Evolutionary conservation across 2,113 vertebrate species (phyloP).

Genomic region (Todiramphus chloris): DNA sequence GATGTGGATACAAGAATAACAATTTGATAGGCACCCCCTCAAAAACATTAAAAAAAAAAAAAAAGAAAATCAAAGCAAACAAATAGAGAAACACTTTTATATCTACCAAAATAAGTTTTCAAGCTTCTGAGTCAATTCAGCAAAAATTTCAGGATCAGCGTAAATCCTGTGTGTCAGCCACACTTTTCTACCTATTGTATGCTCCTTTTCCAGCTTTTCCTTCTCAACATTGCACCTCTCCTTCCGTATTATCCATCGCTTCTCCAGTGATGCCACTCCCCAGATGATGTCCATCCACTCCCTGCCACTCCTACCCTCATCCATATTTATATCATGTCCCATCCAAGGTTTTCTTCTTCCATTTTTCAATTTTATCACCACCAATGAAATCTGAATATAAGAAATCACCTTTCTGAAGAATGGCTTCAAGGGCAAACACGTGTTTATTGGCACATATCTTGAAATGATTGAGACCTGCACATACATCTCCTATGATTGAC

Average conservation of each 20-base stretch:
- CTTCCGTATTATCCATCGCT: not conserved
- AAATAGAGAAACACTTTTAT: not conserved
- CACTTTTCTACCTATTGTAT: not conserved
- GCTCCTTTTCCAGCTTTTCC: not conserved
- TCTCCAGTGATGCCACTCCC: not conserved
- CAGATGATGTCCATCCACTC: not conserved
- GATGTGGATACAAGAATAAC: accelerated
- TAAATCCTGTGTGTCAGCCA: not conserved
- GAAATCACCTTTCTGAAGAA: not conserved
- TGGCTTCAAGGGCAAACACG: accelerated
- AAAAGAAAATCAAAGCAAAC: not conserved
- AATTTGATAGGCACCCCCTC: accelerated
- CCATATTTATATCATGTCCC: accelerated
- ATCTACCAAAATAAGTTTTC: not conserved
- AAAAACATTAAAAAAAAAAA: too few relatives aligned
- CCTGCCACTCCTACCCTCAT: accelerated
- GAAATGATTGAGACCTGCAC: not conserved
- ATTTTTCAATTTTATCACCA: not conserved
- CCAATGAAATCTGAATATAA: not conserved
- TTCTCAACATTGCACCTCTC: not conserved
- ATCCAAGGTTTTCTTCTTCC: not conserved
- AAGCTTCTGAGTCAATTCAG: not conserved
- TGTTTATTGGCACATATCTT: not conserved
- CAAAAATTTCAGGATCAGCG: not conserved
- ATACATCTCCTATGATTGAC: not conserved